Conservation (phyloP, 2,888 invertebrate species). For the Synanthedon andrenaeformis region DNA sequence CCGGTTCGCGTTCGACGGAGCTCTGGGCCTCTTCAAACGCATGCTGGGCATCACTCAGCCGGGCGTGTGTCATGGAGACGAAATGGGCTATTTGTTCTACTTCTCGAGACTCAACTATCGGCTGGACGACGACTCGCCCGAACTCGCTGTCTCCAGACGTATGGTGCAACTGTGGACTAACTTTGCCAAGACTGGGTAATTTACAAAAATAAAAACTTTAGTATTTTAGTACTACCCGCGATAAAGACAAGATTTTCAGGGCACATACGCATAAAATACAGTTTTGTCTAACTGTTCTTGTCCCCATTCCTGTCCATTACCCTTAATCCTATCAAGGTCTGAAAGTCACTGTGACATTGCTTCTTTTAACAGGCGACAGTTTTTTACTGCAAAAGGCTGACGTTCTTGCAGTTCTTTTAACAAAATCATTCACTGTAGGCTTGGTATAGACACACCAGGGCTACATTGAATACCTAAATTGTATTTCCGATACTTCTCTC, state of each 20-base stretch:
- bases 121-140: conserved; percentile 69
- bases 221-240: not conserved
- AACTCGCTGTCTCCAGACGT: conserved; percentile 67
- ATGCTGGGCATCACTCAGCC: conserved; percentile 72
- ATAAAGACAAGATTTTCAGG: too few relatives aligned
- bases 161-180: conserved; percentile 76
- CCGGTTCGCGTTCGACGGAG: conserved; percentile 73
- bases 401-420: too few relatives aligned
- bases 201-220: conserved; percentile 1
- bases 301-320: too few relatives aligned
- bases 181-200: conserved; percentile 74
- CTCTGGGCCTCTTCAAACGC: conserved; percentile 73
- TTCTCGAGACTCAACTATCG: conserved; percentile 73
- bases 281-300: too few relatives aligned
- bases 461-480: too few relatives aligned
- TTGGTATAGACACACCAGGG: too few relatives aligned
- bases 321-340: too few relatives aligned
- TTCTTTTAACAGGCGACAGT: too few relatives aligned
- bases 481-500: too few relatives aligned
- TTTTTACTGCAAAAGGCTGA: too few relatives aligned
- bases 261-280: not conserved
- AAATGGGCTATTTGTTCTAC: conserved; percentile 75
- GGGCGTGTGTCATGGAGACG: conserved; percentile 74
- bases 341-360: too few relatives aligned
- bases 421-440: too few relatives aligned